Conservation (phyloP, 1,140 invertebrate genomes). For the Mamestra configurata region DNA sequence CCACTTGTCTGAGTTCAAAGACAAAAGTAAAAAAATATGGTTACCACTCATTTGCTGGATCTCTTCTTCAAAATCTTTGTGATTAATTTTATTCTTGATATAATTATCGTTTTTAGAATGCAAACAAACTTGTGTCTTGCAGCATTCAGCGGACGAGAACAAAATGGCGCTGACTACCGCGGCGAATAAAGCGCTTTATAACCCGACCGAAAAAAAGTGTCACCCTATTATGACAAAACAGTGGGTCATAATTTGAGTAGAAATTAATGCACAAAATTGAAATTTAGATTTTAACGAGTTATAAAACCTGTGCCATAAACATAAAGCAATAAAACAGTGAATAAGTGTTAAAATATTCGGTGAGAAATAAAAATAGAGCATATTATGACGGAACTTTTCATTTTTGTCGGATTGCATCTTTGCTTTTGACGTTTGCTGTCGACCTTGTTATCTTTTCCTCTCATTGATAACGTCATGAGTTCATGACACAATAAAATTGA, state of each 20-base stretch:
- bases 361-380: too few relatives aligned
- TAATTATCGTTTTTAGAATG: constrained; percentile 46
- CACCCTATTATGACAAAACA: neutral
- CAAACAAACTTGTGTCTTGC: constrained; percentile 72
- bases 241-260: too few relatives aligned
- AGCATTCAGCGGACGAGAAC: constrained; percentile 76
- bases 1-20: constrained; percentile 30
- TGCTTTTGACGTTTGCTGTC: constrained; percentile 54
- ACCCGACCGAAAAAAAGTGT: constrained; percentile 68
- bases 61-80: constrained; percentile 7
- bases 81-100: constrained; percentile 38
- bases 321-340: too few relatives aligned
- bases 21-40: constrained; percentile 11
- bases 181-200: constrained; percentile 80
- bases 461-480: constrained; percentile 50
- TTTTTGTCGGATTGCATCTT: constrained; percentile 41
- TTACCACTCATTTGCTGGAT: constrained; percentile 43
- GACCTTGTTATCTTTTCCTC: constrained; percentile 42
- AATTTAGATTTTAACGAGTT: neutral
- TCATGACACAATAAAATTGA: constrained; percentile 31
- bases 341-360: neutral
- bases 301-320: neutral
- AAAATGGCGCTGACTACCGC: constrained; percentile 82
- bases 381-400: neutral
- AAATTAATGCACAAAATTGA: neutral